Conservation (phyloP, 2,797 vertebrate genomes). For the Allenopithecus nigroviridis region DNA sequence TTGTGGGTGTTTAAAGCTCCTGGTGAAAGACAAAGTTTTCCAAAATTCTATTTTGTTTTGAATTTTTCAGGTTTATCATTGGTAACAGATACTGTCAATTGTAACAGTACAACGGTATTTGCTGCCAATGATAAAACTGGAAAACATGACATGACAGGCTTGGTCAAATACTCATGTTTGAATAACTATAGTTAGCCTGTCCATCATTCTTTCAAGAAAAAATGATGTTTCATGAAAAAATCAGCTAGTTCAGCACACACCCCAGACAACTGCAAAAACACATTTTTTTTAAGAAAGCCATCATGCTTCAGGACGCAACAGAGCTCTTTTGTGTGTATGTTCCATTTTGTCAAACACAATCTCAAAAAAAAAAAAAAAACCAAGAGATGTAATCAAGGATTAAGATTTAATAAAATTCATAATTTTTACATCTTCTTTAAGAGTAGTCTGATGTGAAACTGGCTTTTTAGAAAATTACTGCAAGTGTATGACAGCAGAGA, state of each 20-base stretch:
- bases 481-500: not conserved
- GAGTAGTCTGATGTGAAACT: not conserved
- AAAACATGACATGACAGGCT: not conserved
- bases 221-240: not conserved
- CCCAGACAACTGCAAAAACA: not conserved
- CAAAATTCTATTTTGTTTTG: constrained; percentile 28
- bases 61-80: not conserved
- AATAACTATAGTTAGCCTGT: not conserved
- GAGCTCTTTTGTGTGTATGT: not conserved
- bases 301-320: not conserved
- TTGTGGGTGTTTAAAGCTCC: not conserved
- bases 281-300: not conserved
- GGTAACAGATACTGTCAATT: not conserved
- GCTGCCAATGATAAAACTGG: not conserved
- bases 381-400: not conserved
- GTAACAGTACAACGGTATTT: not conserved
- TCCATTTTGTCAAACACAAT: not conserved
- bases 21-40: not conserved
- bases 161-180: not conserved
- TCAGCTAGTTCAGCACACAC: not conserved
- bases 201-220: not conserved
- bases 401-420: not conserved
- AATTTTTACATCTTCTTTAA: not conserved
- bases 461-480: not conserved
- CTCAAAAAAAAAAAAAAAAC: not conserved